Evolutionary conservation across 2,888 invertebrate species (phyloP), one percentile per base, ranked within the genome.

Genomic region (Miltochrista miniata): DNA sequence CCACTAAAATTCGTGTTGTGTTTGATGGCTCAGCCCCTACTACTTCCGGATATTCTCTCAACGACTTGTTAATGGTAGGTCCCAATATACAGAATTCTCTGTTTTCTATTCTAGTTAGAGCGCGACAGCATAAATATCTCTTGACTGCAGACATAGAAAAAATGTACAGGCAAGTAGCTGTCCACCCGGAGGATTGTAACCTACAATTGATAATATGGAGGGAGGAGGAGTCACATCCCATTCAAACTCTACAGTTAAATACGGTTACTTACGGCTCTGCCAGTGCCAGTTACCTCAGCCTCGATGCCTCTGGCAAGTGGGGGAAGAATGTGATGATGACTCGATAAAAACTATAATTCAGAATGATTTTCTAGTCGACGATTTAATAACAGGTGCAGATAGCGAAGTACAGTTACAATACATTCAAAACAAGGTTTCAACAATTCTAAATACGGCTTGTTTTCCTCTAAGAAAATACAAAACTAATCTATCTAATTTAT

Each of bases 211-310:
- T 55, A 7, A n/a, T 55, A n/a, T 55, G 51, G 54, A 40, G 54
- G 34, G 42, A 34, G 9, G 42, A 50, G 2, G 47, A 54, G 41
- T 36, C 33, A 0, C 2, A 2, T 0, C 44, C 54, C 1, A 13
- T 62, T 0, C 41, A 55, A 46, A 51, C 44, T 0, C 43, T 60
- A 10, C 41, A 29, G n/a, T 41, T n/a, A n/a, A 67, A 9, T 60
- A 63, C 29, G 67, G 60, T 11, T 37, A 60, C 1, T 64, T 61
- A n/a, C n/a, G 13, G 68, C 64, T 42, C 53, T 8, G 55, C 66
- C 18, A 58, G 56, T 48, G 57, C 69, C 5, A 60, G 60, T 13
- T 69, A 49, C 57, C 55, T 8, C 68, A n/a, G n/a, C n/a, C 65
- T 0, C 30, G 56, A 11, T 68, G 66, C 33, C 24, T 68, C 0